Evolutionary conservation across 1,140 invertebrate genomes (phyloP).

Genomic region (Idris sp.): DNA sequence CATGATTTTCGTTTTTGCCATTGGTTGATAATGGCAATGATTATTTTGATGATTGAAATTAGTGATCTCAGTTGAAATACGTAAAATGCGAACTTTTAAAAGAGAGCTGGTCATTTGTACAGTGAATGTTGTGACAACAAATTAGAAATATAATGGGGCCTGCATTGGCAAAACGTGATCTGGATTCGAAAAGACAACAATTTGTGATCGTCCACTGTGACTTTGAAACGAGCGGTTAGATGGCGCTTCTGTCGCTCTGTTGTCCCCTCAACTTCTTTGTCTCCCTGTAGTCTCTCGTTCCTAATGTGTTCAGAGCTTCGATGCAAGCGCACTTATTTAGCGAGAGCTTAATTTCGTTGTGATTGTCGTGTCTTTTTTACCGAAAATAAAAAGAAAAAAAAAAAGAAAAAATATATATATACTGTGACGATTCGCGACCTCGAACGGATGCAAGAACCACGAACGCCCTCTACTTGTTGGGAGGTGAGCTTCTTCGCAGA

Average conservation of each 20-base stretch:
- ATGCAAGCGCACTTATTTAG: slow-evolving; percentile 55
- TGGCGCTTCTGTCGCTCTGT: slow-evolving; percentile 9
- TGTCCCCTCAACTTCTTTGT: slow-evolving; percentile 1
- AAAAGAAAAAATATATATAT: too few species aligned
- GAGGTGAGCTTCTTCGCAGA: background rate
- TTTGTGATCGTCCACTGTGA: slow-evolving; percentile 7
- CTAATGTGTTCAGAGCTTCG: slow-evolving; percentile 74
- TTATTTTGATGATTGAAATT: too few species aligned
- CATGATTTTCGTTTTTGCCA: too few species aligned
- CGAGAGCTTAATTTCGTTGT: slow-evolving; percentile 43
- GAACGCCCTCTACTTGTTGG: slow-evolving; percentile 1
- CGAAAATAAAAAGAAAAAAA: too few species aligned
- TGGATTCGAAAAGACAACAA: slow-evolving; percentile 16
- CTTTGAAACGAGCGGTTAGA: slow-evolving; percentile 7
- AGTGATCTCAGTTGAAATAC: too few species aligned
- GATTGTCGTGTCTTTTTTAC: slow-evolving; percentile 50
- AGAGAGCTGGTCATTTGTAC: too few species aligned
- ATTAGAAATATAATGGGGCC: too few species aligned
- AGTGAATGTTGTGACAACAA: too few species aligned
- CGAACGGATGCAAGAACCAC: too few species aligned
- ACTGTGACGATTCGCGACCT: slow-evolving; percentile 14
- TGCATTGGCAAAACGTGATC: too few species aligned
- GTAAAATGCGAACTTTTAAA: too few species aligned
- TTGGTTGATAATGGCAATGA: too few species aligned
- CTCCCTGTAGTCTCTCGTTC: slow-evolving; percentile 61